phyloP scores from a whole-genome alignment of 2,888 invertebrate genomes.

The Drosophila imparisetae region DNA sequence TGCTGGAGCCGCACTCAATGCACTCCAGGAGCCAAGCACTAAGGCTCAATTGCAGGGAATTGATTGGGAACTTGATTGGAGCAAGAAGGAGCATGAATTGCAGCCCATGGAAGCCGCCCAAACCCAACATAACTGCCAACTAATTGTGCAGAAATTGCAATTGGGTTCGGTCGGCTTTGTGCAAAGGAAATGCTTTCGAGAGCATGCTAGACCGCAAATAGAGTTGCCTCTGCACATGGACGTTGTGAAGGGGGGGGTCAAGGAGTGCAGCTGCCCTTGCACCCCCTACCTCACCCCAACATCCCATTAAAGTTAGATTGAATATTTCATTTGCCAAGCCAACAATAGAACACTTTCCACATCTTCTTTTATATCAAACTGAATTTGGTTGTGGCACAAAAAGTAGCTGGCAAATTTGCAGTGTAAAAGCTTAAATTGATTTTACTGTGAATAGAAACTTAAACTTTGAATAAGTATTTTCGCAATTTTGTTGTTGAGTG shows the following conservation, averaged over 20 bases:
- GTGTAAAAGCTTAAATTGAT: neutral
- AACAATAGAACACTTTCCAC: neutral
- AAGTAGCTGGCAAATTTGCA: neutral
- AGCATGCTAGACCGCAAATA: slow-evolving; percentile 26
- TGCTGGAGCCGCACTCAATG: slow-evolving; percentile 64
- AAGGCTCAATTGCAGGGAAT: slow-evolving; percentile 21
- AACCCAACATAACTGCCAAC: slow-evolving; percentile 46
- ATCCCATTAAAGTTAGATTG: neutral
- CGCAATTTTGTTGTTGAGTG: neutral
- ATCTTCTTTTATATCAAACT: neutral
- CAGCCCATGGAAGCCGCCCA: slow-evolving; percentile 11
- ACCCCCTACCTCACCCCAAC: neutral
- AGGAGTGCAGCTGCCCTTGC: neutral
- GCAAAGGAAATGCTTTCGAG: slow-evolving; percentile 37
- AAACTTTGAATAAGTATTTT: neutral
- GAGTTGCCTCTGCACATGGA: slow-evolving; percentile 15
- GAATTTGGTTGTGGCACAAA: neutral
- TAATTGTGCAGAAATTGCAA: slow-evolving; percentile 73
- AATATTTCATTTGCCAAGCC: neutral
- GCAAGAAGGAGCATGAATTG: slow-evolving; percentile 28
- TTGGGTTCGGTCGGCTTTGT: neutral
- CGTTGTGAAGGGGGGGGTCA: neutral
- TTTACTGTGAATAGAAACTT: neutral
- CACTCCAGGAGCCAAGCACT: slow-evolving; percentile 11
- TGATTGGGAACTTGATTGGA: slow-evolving; percentile 37